A percentile compares a stretch with the other conserved stretches of the same genome.
phyloP scores from a whole-genome alignment of 1,140 invertebrate genomes.

The Colletes gigas region DNA sequence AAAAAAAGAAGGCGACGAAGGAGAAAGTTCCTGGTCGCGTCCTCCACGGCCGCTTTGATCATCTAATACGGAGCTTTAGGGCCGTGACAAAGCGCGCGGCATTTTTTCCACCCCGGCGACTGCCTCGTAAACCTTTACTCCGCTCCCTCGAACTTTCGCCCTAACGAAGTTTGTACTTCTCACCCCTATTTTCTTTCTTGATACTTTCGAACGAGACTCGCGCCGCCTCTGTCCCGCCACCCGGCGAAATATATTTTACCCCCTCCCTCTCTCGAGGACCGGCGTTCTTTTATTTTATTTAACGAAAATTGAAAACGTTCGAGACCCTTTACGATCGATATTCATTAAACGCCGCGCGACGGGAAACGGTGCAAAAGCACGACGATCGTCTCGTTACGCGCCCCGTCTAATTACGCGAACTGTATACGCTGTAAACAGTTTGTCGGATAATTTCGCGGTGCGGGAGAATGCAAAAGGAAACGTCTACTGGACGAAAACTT shows the following conservation, averaged over 20 bases:
- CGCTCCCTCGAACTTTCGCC: not conserved
- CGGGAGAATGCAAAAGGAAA: too few relatives aligned
- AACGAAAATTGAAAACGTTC: too few relatives aligned
- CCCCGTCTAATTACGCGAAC: too few relatives aligned
- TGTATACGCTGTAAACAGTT: too few relatives aligned
- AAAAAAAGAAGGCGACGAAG: not conserved
- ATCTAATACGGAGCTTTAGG: constrained; percentile 10
- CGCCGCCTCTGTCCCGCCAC: not conserved
- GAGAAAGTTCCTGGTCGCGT: not conserved
- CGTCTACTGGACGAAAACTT: too few relatives aligned
- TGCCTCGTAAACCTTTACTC: not conserved
- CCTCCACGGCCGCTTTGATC: not conserved
- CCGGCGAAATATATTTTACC: constrained; percentile 13
- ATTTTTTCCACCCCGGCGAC: not conserved
- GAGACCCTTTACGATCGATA: too few relatives aligned
- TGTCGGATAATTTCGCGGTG: too few relatives aligned
- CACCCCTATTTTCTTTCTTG: not conserved
- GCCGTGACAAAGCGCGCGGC: not conserved
- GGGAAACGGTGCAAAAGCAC: too few relatives aligned
- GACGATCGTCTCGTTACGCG: too few relatives aligned
- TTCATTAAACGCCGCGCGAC: too few relatives aligned
- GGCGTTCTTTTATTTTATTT: too few relatives aligned
- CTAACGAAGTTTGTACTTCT: constrained; percentile 4
- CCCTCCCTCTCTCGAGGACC: not conserved
- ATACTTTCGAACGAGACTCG: not conserved